Conservation (phyloP, 37 sponge, comb jelly and placozoan genomes). For the Cliona cf. orientalis region DNA sequence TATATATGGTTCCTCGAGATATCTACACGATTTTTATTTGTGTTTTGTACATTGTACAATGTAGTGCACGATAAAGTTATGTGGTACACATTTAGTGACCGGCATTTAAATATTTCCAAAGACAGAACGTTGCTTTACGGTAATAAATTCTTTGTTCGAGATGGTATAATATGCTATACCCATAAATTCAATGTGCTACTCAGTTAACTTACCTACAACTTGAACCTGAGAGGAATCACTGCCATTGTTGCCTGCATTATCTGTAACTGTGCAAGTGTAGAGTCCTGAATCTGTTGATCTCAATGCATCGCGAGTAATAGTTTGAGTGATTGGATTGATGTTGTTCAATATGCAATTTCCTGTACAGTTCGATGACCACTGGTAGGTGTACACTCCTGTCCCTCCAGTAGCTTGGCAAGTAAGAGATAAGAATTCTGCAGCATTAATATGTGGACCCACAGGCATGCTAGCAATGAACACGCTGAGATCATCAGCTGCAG, state of each 20-base stretch:
- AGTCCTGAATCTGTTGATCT: conserved; percentile 12
- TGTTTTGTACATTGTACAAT: too few relatives aligned
- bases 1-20: too few relatives aligned
- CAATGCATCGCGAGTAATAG: conserved; percentile 11
- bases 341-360: conserved; percentile 3
- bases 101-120: too few relatives aligned
- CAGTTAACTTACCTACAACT: conserved; percentile 17
- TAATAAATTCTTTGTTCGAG: too few relatives aligned
- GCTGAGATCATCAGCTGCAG: background rate
- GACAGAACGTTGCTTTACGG: too few relatives aligned
- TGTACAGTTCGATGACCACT: conserved; percentile 22
- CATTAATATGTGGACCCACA: conserved; percentile 6
- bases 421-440: background rate
- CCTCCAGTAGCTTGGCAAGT: conserved; percentile 7
- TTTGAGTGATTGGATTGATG: background rate
- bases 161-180: too few relatives aligned
- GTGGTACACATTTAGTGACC: too few relatives aligned
- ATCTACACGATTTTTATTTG: too few relatives aligned
- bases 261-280: conserved; percentile 15
- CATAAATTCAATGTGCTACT: too few relatives aligned
- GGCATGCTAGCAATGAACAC: conserved; percentile 8
- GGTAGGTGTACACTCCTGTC: conserved; percentile 22
- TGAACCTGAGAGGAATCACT: background rate
- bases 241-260: conserved; percentile 23
- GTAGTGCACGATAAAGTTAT: too few relatives aligned